A percentile compares a stretch with the other conserved stretches of the same genome.
phyloP scores from a whole-genome alignment of 2,113 vertebrate genomes.

The Sarotherodon lohbergeri region DNA sequence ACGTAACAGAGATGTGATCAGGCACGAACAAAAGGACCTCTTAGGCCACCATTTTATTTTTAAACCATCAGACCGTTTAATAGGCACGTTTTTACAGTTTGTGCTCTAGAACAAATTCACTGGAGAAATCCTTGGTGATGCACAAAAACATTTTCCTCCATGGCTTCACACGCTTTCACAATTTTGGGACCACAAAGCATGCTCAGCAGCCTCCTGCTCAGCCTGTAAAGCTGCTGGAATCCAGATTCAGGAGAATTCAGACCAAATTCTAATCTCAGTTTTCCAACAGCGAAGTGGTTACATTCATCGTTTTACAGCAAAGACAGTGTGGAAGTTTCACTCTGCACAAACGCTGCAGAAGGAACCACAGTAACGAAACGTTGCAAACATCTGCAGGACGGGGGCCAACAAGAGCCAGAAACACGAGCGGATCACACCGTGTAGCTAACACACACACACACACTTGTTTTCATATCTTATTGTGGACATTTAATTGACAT shows the following conservation, averaged over 20 bases:
- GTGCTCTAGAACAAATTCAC: not conserved
- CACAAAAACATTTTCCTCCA: not conserved
- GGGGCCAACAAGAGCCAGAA: not conserved
- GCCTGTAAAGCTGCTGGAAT: not conserved
- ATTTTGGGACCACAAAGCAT: not conserved
- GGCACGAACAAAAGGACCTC: not conserved
- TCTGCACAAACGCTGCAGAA: not conserved
- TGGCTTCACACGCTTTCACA: not conserved
- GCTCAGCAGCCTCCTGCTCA: not conserved
- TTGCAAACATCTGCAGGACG: not conserved
- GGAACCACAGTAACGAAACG: not conserved
- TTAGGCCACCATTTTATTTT: not conserved
- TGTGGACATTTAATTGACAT: too few species aligned
- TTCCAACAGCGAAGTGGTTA: fast-evolving
- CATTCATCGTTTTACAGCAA: not conserved
- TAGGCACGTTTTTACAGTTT: not conserved
- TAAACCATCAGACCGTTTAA: not conserved
- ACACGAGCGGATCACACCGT: not conserved
- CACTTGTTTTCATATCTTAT: not conserved
- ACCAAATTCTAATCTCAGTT: not conserved
- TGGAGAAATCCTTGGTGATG: not conserved
- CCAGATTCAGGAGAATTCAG: not conserved
- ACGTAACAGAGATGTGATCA: not conserved
- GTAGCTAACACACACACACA: not conserved
- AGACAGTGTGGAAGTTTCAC: not conserved